Conservation (phyloP, 1,140 invertebrate genomes). For the Agraylea sexmaculata region DNA sequence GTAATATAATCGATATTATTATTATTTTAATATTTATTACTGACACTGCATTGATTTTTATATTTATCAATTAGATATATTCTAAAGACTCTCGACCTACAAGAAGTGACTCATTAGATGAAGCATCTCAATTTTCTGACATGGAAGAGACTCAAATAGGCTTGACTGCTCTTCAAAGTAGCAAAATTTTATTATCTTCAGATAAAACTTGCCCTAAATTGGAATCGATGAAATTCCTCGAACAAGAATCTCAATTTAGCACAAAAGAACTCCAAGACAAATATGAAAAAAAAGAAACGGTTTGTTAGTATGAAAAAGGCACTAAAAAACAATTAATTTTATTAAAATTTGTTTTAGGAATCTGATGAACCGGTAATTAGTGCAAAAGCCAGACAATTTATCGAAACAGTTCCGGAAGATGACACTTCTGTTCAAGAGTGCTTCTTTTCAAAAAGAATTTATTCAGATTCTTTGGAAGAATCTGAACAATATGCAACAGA, state of each 20-base stretch:
- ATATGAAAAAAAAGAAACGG: slow-evolving; percentile 8
- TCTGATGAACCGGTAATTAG: slow-evolving; percentile 31
- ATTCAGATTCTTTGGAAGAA: slow-evolving; percentile 40
- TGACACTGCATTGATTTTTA: background rate
- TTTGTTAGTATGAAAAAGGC: background rate
- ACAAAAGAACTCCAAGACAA: slow-evolving; percentile 13
- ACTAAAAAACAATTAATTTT: background rate
- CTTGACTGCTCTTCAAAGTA: background rate
- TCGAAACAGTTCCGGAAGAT: slow-evolving; percentile 41
- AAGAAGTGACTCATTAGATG: slow-evolving; percentile 39
- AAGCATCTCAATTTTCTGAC: slow-evolving; percentile 41
- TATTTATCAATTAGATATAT: slow-evolving; percentile 25
- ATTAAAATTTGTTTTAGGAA: background rate
- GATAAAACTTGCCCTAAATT: slow-evolving; percentile 1
- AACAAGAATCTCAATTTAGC: slow-evolving; percentile 17
- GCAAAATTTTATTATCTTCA: background rate
- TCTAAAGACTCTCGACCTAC: slow-evolving; percentile 32
- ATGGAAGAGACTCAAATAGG: slow-evolving; percentile 37
- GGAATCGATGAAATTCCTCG: slow-evolving; percentile 17
- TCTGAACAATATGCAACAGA: slow-evolving; percentile 30
- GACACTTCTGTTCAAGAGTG: slow-evolving; percentile 38
- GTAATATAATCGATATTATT: slow-evolving; percentile 20
- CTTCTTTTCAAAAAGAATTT: slow-evolving; percentile 41
- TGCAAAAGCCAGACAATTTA: slow-evolving; percentile 40
- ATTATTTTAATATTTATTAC: no score